Conservation (phyloP, 2,888 invertebrate species). For the Chromoteleia sp. region DNA sequence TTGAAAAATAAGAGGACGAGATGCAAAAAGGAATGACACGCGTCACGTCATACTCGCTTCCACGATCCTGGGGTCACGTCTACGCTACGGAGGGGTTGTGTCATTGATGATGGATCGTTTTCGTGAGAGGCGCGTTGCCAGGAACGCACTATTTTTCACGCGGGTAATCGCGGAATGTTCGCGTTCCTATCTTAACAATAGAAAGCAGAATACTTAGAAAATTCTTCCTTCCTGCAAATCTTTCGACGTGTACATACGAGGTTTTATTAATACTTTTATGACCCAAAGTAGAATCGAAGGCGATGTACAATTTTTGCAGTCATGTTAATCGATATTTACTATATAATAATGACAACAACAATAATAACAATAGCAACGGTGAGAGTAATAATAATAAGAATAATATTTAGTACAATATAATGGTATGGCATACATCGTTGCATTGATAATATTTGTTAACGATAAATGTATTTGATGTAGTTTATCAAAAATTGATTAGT, state of each 20-base stretch:
- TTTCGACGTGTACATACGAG: background rate
- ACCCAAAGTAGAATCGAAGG: background rate
- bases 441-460: constrained; percentile 17
- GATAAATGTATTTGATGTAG: constrained; percentile 69
- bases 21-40: constrained; percentile 34
- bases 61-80: constrained; percentile 54
- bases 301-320: too few relatives aligned
- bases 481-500: constrained; percentile 71
- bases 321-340: too few relatives aligned
- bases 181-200: constrained; percentile 49
- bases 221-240: constrained; percentile 20
- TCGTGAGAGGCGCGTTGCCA: constrained; percentile 62
- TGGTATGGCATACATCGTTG: too few relatives aligned
- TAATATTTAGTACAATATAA: too few relatives aligned
- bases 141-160: constrained; percentile 74
- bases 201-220: constrained; percentile 45
- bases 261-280: constrained; percentile 32
- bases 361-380: background rate
- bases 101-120: constrained; percentile 76
- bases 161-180: constrained; percentile 68
- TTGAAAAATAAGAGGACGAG: constrained; percentile 51
- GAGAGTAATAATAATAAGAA: too few relatives aligned
- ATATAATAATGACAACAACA: too few relatives aligned
- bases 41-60: constrained; percentile 41
- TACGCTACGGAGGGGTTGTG: constrained; percentile 60